phyloP scores from a whole-genome alignment of 2,797 vertebrate species.

The Myiothlypis coronata region DNA sequence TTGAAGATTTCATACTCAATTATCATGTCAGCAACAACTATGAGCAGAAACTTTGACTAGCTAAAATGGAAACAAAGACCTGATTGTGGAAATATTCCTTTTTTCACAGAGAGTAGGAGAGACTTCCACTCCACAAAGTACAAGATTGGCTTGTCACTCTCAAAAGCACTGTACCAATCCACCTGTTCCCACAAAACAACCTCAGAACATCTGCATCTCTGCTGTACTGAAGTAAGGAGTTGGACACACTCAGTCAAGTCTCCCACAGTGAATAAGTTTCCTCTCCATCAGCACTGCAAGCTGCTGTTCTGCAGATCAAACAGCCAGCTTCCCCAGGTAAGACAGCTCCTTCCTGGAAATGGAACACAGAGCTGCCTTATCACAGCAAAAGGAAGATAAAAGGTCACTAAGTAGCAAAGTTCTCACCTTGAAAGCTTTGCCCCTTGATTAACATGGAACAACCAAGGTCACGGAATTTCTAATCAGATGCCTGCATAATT shows the following conservation, averaged over 20 bases:
- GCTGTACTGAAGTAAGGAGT: background rate
- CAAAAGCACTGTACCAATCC: background rate
- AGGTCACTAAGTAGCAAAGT: slow-evolving; percentile 37
- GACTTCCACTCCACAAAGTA: background rate
- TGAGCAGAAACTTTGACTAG: background rate
- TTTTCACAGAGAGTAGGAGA: background rate
- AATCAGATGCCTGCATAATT: slow-evolving; percentile 64
- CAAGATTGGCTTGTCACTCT: background rate
- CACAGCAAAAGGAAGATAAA: slow-evolving; percentile 22
- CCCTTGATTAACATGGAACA: slow-evolving; percentile 42
- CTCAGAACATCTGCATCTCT: background rate
- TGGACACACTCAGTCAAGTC: background rate
- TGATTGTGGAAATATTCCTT: background rate
- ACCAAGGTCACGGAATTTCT: slow-evolving; percentile 35
- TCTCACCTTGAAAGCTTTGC: slow-evolving; percentile 44
- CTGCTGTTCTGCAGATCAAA: background rate
- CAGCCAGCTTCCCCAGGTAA: slow-evolving; percentile 17
- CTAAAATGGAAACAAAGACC: background rate
- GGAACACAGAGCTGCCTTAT: slow-evolving; percentile 24
- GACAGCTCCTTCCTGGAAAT: slow-evolving; percentile 26
- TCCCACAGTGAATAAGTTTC: background rate
- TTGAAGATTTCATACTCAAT: background rate
- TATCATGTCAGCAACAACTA: background rate
- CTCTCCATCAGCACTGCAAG: background rate
- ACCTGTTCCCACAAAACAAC: background rate